phyloP scores from a whole-genome alignment of 1,140 invertebrate genomes.

The Drosophila arawakana region DNA sequence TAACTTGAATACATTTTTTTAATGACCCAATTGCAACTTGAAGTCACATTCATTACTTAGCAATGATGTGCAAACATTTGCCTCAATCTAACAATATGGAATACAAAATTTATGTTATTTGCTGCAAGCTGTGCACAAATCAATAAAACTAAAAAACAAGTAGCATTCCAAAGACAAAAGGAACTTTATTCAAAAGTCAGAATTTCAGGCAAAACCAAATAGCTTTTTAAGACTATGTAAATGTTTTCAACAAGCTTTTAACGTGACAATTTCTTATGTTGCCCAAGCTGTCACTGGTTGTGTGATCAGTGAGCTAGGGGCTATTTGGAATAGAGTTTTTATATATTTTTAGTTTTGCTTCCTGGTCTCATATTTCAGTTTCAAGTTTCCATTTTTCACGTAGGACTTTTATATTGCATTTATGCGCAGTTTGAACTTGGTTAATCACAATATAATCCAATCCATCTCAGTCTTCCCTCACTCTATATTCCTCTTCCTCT shows the following conservation, averaged over 20 bases:
- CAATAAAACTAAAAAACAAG: neutral
- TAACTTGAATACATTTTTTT: neutral
- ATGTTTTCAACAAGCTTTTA: too few species aligned
- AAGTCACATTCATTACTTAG: too few species aligned
- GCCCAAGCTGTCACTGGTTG: too few species aligned
- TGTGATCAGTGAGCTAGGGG: neutral
- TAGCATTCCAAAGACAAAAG: neutral
- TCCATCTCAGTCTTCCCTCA: neutral
- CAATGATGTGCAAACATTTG: neutral
- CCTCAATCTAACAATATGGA: neutral
- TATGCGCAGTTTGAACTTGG: constrained; percentile 24
- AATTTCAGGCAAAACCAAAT: too few species aligned
- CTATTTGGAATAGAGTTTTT: constrained; percentile 3
- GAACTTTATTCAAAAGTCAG: too few species aligned
- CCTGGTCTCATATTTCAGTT: constrained; percentile 15
- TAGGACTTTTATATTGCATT: constrained; percentile 8
- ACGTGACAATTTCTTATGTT: too few species aligned
- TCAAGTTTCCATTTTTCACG: constrained; percentile 13
- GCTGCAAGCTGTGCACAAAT: neutral
- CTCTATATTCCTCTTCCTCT: neutral
- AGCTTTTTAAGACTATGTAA: too few species aligned
- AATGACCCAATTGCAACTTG: neutral
- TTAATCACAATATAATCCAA: neutral
- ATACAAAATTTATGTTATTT: neutral
- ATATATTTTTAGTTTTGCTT: constrained; percentile 13